Evolutionary conservation across 2,797 vertebrate species (phyloP).

Genomic region (Iguana delicatissima): DNA sequence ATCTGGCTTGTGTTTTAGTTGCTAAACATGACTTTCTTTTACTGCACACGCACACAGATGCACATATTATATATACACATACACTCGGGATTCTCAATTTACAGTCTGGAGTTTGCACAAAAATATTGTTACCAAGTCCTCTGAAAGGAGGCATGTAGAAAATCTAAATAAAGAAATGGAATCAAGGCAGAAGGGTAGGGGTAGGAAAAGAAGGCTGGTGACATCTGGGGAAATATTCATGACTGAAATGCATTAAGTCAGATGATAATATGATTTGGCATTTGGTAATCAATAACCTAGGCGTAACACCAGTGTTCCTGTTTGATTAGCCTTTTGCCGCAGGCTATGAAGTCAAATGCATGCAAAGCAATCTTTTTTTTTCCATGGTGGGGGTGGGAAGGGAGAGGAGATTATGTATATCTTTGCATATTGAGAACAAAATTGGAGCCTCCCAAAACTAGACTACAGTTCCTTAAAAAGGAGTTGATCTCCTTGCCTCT

Average conservation of each 20-base stretch:
- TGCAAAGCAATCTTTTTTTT: constrained; percentile 43
- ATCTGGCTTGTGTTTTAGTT: background rate
- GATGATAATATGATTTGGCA: constrained; percentile 66
- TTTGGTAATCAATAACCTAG: constrained; percentile 67
- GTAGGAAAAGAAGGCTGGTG: constrained; percentile 27
- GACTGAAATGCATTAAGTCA: constrained; percentile 65
- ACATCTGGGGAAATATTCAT: constrained; percentile 60
- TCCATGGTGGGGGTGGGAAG: background rate
- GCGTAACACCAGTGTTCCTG: constrained; percentile 50
- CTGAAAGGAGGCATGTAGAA: constrained; percentile 25
- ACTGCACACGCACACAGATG: background rate
- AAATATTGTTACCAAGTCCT: constrained; percentile 35
- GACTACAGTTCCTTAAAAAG: background rate
- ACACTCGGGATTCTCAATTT: background rate
- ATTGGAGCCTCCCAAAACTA: too few species aligned
- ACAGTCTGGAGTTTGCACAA: background rate
- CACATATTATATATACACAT: too few species aligned
- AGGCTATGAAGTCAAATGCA: constrained; percentile 52
- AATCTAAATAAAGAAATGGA: background rate
- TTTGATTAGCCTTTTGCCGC: constrained; percentile 57
- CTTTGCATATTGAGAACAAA: background rate
- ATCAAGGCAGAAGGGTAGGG: background rate
- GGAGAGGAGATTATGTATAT: background rate
- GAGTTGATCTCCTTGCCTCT: background rate
- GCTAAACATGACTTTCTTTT: background rate